Evolutionary conservation across 2,113 vertebrate genomes (phyloP).

Genomic region (Scolopax mira): DNA sequence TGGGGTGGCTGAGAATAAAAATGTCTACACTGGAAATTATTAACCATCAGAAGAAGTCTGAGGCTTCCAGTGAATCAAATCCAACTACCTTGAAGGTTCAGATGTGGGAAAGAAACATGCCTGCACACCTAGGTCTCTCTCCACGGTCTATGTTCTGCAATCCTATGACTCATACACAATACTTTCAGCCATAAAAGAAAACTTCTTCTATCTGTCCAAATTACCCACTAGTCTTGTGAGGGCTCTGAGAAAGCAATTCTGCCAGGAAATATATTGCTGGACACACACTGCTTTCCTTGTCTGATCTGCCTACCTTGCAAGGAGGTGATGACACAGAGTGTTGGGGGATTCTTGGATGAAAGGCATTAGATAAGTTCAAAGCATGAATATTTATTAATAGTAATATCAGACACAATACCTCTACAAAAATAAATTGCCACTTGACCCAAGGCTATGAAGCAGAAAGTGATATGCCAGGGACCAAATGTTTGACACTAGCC

Average conservation of each 20-base stretch:
- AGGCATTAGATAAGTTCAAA: neutral
- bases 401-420: neutral
- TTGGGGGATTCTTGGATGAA: neutral
- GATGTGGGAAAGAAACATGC: neutral
- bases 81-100: neutral
- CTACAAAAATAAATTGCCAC: conserved; percentile 16
- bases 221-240: neutral
- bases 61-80: neutral
- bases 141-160: neutral
- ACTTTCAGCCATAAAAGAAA: neutral
- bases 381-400: neutral
- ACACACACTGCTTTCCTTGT: neutral
- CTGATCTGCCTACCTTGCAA: neutral
- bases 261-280: neutral
- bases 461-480: neutral
- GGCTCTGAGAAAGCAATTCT: neutral
- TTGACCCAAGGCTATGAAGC: neutral
- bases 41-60: neutral
- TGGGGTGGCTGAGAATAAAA: neutral
- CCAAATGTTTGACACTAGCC: neutral
- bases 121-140: neutral
- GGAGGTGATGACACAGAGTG: neutral
- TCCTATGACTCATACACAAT: neutral
- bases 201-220: neutral
- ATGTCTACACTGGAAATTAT: neutral